Base-by-base conservation (phyloP, 1,140 invertebrate species). In the Charaxes varanes region DNA sequence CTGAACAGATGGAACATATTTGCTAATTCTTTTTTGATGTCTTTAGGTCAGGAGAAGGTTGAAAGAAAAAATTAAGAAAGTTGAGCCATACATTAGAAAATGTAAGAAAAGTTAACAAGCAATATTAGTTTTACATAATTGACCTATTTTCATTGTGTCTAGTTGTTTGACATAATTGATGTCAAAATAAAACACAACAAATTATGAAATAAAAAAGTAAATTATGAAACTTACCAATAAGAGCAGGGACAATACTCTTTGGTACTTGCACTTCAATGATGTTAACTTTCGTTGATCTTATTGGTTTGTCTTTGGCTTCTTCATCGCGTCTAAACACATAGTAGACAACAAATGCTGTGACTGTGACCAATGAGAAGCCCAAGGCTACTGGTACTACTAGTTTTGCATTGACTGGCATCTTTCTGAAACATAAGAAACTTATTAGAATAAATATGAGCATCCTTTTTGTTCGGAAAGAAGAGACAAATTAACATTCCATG, bases 241-340 rank as follows among this genome's bases (percentile, higher is more conserved):
- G 50, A 41, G 74, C 79, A 24, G 76, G 72, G 3, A 80, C 57
- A 35, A 80, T 68, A 19, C 59, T 68, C 37, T 80, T 83, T n/a
- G 74, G 68, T 2, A 83, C 68, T 31, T 53, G 40, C 3, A 83
- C 59, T 35, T 83, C 79, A 55, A 80, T 78, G 3, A 64, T 31
- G 47, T 77, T 72, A 1, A 66, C 35, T 44, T 61, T 65, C 14
- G 73, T 52, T 3, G 70, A 62, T 34, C 66, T 71, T 0, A 83
- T 41, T 30, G 32, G 32, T 26, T 69, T 69, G 2, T 62, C 43
- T 13, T 43, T 42, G 6, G 62, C 46, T 8, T 78, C 68, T 19
- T 78, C 74, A 21, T 83, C 79, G 47, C 67, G 71, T 44, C 77
- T 80, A 8, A 83, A 69, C 0, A 83, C 40, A 48, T 80, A 83